Evolutionary conservation across 2,113 vertebrate genomes (phyloP).

Genomic region (Phrynosoma blainvillii): DNA sequence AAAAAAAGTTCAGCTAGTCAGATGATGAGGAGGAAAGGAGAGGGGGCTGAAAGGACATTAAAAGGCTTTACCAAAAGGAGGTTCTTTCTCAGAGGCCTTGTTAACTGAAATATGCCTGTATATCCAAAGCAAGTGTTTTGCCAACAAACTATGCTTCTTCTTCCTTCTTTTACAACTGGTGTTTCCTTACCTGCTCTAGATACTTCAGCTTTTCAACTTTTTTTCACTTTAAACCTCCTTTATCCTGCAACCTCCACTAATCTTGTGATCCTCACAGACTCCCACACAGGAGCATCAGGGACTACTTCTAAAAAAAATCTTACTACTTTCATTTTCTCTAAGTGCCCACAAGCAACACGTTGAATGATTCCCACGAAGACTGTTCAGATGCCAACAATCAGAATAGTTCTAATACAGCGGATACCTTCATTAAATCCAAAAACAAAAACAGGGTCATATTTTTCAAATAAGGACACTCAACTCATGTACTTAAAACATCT

Average conservation of each 20-base stretch:
- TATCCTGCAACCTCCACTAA: not conserved
- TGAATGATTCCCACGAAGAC: not conserved
- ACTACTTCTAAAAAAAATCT: not conserved
- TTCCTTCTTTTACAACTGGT: not conserved
- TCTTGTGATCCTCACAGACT: not conserved
- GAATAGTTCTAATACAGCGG: not conserved
- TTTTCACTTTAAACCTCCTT: not conserved
- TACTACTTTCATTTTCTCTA: conserved; percentile 5
- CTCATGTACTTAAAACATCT: conserved; percentile 28
- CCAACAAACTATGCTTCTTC: not conserved
- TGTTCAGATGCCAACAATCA: not conserved
- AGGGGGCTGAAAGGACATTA: no score
- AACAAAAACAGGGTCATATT: not conserved
- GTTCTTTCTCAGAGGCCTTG: no score
- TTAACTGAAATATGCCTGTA: no score
- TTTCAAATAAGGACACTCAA: conserved; percentile 11
- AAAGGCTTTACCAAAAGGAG: no score
- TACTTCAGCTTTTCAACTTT: not conserved
- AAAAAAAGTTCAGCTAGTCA: no score
- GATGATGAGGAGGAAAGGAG: no score
- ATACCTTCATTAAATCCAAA: conserved; percentile 7
- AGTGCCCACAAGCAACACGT: not conserved
- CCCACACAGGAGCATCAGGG: not conserved
- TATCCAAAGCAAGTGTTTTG: no score
- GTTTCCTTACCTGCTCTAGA: not conserved